Evolutionary conservation across 2,113 vertebrate species (phyloP), one percentile per base, ranked within the genome.

Genomic region (Cromileptes altivelis): DNA sequence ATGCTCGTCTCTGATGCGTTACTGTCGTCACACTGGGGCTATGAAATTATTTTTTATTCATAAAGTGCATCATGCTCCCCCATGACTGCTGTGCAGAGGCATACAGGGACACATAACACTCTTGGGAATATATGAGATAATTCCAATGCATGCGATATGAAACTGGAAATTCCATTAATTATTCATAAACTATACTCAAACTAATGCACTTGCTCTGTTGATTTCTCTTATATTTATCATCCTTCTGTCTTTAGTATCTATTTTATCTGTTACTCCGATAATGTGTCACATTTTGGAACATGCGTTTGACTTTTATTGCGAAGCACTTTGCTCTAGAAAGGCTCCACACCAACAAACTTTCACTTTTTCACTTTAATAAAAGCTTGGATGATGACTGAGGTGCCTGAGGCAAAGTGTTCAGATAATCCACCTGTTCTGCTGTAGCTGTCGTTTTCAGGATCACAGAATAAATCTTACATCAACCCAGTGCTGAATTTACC

Each of bases 1-100:
- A 70, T 30, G 45, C 33, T 47, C 70, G 52, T 81, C 25, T 55
- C 57, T 79, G 70, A 81, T 58, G 45, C 74, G 70, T 70, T 40
- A 33, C 53, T 61, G 78, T 68, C 45, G 33, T 79, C 76, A 80
- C 61, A 61, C 37, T 2, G 68, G 49, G 25, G 19, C 57, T 50
- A 30, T 47, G 14, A 62, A 62, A 77, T 67, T 58, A 62, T 68
- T 30, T 63, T 76, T 11, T 69, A 45, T 75, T 79, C n/a, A 37
- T 33, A 67, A 56, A 60, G 52, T 33, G 23, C 12, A 2, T 49
- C 57, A 49, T 12, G 11, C 27, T 62, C 63, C 56, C 65, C 15
- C 6, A 3, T 27, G 65, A 30, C 63, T 30, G n/a, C 45, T 17
- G 70, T 40, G 58, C 2, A 27, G 57, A 75, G 18, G 27, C 47